Base-by-base conservation (phyloP, 2,888 invertebrate species). In the Xestia c-nigrum region DNA sequence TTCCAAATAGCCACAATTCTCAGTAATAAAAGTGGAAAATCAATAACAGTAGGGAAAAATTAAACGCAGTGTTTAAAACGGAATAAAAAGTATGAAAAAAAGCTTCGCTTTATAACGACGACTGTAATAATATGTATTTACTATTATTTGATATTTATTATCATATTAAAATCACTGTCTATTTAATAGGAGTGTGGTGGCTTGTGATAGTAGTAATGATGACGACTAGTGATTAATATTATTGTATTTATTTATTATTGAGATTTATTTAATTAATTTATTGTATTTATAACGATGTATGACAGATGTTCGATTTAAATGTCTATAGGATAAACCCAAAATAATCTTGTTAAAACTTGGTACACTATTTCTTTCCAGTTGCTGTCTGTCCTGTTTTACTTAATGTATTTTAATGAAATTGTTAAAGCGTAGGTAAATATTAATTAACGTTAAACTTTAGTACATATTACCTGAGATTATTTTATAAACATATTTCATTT, bases 41-140 rank as follows among this genome's bases (percentile, higher is more conserved):
- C 82, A 88, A 88, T 82, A 68, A 89, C 89, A 88, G 92, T 94
- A 94, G 93, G 87, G 88, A 90, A 81, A 91, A 89, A 86, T 87
- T 87, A 88, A 90, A 91, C 87, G 91, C 93, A 91, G 92, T 92
- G 92, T 93, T 91, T 91, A 90, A 91, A 92, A 92, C 89, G 90
- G 87, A 90, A 74, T 71, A 89, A 88, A 91, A 89, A 87, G n/a
- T 84, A 89, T 88, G 90, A 89, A 90, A 93, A 92, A 93, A 93
- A 92, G 96, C 96, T 96, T 96, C 93, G 96, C 96, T 96, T 96
- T 93, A 89, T 93, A 94, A 94, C 88, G 92, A 94, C 92, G 94
- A 94, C 93, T 94, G 94, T 94, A 92, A 86, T 89, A 84, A 79
- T 88, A 81, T 83, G 74, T 87, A 87, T 85, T 84, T 82, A 87